Evolutionary conservation across 2,888 invertebrate genomes (phyloP).

Genomic region (Latrodectus elegans): DNA sequence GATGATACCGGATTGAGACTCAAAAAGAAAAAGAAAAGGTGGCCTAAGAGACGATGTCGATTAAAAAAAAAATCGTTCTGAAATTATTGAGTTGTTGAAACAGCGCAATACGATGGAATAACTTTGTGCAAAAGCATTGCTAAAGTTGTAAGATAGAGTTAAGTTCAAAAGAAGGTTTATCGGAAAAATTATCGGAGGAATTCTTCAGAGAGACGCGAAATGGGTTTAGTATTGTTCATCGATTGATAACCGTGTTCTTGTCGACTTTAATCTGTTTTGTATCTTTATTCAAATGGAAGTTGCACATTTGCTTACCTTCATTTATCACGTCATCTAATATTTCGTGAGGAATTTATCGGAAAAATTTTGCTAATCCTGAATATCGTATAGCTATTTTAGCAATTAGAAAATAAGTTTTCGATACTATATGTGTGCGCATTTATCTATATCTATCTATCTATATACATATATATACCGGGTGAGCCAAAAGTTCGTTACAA

Average conservation of each 20-base stretch:
- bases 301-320: background rate
- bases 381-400: no score
- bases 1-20: slow-evolving; percentile 11
- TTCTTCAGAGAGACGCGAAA: background rate
- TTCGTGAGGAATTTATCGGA: background rate
- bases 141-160: background rate
- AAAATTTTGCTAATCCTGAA: background rate
- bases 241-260: background rate
- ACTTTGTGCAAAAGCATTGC: background rate
- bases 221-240: background rate
- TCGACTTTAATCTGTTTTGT: background rate
- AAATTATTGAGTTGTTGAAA: slow-evolving; percentile 25
- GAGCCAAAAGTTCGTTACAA: no score
- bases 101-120: slow-evolving; percentile 10
- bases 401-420: no score
- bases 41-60: background rate
- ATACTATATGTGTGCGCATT: no score
- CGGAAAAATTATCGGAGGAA: slow-evolving; percentile 8
- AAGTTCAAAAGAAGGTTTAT: slow-evolving; percentile 9
- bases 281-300: background rate
- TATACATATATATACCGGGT: no score
- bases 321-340: background rate
- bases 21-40: slow-evolving; percentile 9
- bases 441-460: no score
- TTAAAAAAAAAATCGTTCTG: slow-evolving; percentile 8